Percentiles rank a stretch among this genome's conserved stretches.
These are phyloP conservation scores for Crioceris asparagi DNA, from an alignment of 2,888 invertebrate species.

Conservation along the genomic window DNA sequence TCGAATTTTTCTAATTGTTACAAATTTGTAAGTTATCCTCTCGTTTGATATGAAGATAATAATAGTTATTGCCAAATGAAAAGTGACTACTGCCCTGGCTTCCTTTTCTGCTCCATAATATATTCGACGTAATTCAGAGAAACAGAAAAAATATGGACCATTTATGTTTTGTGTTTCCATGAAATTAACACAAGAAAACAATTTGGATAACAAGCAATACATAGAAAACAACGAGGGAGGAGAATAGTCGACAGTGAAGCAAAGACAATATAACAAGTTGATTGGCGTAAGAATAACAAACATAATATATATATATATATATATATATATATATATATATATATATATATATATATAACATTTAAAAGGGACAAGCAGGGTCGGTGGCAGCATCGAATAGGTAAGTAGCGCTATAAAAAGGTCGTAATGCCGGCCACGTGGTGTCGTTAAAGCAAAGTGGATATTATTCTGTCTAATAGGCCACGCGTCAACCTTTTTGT, in stretches of 20 bases:
- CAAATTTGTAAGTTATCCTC: no score
- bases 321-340: no score
- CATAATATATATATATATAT: no score
- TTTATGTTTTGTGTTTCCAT: conserved; percentile 1
- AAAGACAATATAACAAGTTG: conserved; percentile 8
- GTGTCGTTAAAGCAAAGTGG: conserved; percentile 27
- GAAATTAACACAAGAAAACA: conserved; percentile 11
- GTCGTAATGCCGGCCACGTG: conserved; percentile 26
- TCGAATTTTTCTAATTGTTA: no score
- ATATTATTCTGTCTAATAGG: conserved; percentile 23
- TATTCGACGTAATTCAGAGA: no score
- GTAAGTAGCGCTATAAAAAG: conserved; percentile 26
- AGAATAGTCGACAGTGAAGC: neutral
- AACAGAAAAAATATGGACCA: neutral
- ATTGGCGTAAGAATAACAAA: conserved; percentile 14
- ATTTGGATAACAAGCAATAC: conserved; percentile 2
- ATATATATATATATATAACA: no score
- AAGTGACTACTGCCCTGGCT: no score
- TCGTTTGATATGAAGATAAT: no score
- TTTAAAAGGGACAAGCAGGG: conserved; percentile 18
- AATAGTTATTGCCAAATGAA: no score
- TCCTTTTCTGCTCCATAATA: no score
- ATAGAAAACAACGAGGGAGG: neutral
- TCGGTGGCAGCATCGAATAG: conserved; percentile 25
- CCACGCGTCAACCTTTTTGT: conserved; percentile 25